Conservation (phyloP, 1,140 invertebrate genomes). For the Euura saliciscinereae region DNA sequence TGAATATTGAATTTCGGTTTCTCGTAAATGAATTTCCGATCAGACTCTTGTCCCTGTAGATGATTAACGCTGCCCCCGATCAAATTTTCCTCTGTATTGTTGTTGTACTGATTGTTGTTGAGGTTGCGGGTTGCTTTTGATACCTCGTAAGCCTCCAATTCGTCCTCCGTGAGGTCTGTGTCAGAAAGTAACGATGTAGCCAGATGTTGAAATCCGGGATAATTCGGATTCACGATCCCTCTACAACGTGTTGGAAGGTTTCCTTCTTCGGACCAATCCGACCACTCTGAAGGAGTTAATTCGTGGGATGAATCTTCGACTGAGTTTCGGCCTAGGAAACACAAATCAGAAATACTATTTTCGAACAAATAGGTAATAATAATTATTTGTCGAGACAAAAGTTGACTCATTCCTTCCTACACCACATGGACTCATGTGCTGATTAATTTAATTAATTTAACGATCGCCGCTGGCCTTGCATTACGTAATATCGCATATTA, state of each 20-base stretch:
- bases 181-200: constrained; percentile 51
- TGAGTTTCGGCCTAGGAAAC: constrained; percentile 22
- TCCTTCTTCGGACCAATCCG: constrained; percentile 53
- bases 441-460: neutral
- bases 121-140: constrained; percentile 38
- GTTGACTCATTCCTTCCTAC: no score
- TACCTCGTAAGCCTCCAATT: constrained; percentile 39
- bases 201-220: constrained; percentile 68
- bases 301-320: constrained; percentile 46
- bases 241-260: constrained; percentile 52
- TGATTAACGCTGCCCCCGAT: constrained; percentile 61
- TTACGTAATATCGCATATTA: neutral
- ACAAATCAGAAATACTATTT: neutral
- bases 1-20: constrained; percentile 65
- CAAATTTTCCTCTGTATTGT: constrained; percentile 45
- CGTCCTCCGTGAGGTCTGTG: constrained; percentile 61
- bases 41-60: constrained; percentile 58
- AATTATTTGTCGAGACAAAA: no score
- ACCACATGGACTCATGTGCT: neutral
- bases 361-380: neutral
- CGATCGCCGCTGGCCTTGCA: neutral
- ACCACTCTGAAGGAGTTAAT: constrained; percentile 47
- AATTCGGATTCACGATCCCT: constrained; percentile 80
- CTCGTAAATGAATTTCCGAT: constrained; percentile 65
- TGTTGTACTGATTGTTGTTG: constrained; percentile 43